phyloP scores from a whole-genome alignment of 2,888 invertebrate genomes.

The Argynnis bischoffii region DNA sequence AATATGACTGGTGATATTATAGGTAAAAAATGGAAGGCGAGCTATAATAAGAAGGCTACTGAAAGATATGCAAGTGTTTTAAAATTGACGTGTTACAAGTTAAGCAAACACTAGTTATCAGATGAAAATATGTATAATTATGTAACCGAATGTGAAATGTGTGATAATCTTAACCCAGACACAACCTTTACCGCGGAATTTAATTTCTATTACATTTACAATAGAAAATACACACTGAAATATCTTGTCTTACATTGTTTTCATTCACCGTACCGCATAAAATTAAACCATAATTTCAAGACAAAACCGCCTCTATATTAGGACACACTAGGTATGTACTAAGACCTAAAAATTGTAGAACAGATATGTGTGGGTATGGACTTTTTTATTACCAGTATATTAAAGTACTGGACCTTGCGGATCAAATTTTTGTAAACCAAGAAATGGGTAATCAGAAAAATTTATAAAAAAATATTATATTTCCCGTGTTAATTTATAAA shows the following conservation, averaged over 20 bases:
- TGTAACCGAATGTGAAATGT: not conserved
- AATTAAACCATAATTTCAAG: slow-evolving; percentile 34
- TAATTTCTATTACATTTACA: slow-evolving; percentile 21
- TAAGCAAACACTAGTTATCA: not conserved
- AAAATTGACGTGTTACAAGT: not conserved
- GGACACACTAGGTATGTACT: slow-evolving; percentile 26
- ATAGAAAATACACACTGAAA: slow-evolving; percentile 23
- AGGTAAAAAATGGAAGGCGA: too few species aligned
- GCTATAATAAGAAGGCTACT: too few species aligned
- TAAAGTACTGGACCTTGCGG: not conserved
- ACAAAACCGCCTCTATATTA: slow-evolving; percentile 33
- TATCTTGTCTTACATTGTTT: slow-evolving; percentile 27
- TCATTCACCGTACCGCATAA: slow-evolving; percentile 30
- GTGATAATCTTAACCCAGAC: slow-evolving; percentile 9
- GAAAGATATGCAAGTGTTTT: too few species aligned
- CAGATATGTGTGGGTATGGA: not conserved
- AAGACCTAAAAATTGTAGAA: slow-evolving; percentile 3
- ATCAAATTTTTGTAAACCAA: too few species aligned
- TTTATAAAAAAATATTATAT: too few species aligned
- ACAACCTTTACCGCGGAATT: slow-evolving; percentile 13
- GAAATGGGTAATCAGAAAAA: too few species aligned
- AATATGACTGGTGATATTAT: too few species aligned
- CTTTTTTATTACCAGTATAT: not conserved
- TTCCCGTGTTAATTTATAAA: too few species aligned
- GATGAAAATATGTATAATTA: too few species aligned